Conservation (phyloP, 2,797 vertebrate genomes). For the Acestrorhynchus altus region DNA sequence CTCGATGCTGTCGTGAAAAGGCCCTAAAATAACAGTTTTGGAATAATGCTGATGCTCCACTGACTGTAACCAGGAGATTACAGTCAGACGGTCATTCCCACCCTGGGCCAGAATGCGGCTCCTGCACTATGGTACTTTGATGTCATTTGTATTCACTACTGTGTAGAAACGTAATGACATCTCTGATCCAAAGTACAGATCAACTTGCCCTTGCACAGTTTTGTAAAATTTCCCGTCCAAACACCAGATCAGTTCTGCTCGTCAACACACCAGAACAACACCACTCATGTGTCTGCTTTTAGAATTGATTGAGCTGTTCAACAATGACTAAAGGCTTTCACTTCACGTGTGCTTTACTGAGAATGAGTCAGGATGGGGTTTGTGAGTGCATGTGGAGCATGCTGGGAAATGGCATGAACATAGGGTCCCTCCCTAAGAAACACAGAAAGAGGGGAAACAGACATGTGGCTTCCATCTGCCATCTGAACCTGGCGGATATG, state of each 20-base stretch:
- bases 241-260: background rate
- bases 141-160: too few relatives aligned
- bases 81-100: too few relatives aligned
- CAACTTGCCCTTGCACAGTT: background rate
- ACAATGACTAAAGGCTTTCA: slow-evolving; percentile 39
- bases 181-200: too few relatives aligned
- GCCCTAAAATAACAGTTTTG: too few relatives aligned
- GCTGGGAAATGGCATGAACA: slow-evolving; percentile 55
- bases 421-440: slow-evolving; percentile 32
- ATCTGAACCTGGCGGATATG: slow-evolving; percentile 54
- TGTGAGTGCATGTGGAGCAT: slow-evolving; percentile 34
- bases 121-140: too few relatives aligned
- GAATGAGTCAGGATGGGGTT: slow-evolving; percentile 38
- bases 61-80: too few relatives aligned
- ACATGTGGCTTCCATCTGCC: slow-evolving; percentile 65
- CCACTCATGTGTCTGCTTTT: slow-evolving; percentile 2
- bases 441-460: slow-evolving; percentile 43
- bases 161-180: too few relatives aligned
- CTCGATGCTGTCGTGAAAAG: too few relatives aligned
- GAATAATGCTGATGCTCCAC: too few relatives aligned
- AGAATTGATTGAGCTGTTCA: slow-evolving; percentile 42
- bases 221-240: background rate
- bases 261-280: background rate
- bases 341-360: slow-evolving; percentile 33
- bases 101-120: too few relatives aligned